These are phyloP conservation scores for Halocaridina rubra DNA, from an alignment of 2,888 invertebrate species.

Conservation along the genomic window DNA sequence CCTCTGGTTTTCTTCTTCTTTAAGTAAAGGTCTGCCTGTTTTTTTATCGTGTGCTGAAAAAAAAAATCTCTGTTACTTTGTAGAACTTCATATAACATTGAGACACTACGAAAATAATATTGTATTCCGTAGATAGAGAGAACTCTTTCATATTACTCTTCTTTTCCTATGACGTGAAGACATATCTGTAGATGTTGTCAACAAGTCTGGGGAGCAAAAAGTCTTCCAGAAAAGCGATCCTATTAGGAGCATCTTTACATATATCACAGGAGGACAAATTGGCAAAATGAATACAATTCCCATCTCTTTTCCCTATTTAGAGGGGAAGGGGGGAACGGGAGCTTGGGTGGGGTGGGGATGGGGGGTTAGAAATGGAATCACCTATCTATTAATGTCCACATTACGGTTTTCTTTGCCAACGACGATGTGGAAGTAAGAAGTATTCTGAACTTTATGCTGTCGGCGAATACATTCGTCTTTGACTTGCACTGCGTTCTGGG, in stretches of 20 bases:
- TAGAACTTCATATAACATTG: too few species aligned
- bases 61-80: too few species aligned
- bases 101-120: too few species aligned
- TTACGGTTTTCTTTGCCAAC: constrained; percentile 49
- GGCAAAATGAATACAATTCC: constrained; percentile 54
- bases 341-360: too few species aligned
- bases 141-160: too few species aligned
- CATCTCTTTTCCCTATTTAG: constrained; percentile 37
- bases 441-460: not conserved
- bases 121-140: too few species aligned
- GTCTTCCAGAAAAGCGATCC: not conserved
- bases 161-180: too few species aligned
- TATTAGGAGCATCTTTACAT: constrained; percentile 5
- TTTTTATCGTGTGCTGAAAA: too few species aligned
- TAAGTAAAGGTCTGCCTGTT: too few species aligned
- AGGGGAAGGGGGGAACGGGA: too few species aligned
- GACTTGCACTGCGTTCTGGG: not conserved
- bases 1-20: too few species aligned
- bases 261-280: constrained; percentile 27
- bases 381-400: constrained; percentile 33
- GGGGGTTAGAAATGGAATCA: constrained; percentile 49
- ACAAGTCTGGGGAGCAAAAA: not conserved
- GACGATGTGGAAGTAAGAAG: not conserved
- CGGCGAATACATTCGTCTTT: not conserved
- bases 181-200: not conserved